Evolutionary conservation across 1,140 invertebrate species (phyloP).

Genomic region (Dendroctonus ponderosae): DNA sequence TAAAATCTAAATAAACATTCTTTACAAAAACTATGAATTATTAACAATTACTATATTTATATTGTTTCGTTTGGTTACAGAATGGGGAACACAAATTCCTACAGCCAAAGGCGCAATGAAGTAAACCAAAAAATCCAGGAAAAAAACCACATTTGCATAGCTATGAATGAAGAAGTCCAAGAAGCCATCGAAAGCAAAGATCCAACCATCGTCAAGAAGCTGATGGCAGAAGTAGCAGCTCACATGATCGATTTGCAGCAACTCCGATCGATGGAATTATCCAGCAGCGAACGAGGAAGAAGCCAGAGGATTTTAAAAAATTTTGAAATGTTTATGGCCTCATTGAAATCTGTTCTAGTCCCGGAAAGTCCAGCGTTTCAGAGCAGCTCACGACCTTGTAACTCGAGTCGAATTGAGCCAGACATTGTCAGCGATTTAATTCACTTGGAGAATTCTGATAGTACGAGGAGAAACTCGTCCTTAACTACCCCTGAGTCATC

Average conservation of each 20-base stretch:
- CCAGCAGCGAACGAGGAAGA: conserved; percentile 4
- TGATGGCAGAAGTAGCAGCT: conserved; percentile 11
- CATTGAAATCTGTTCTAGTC: conserved; percentile 10
- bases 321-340: conserved; percentile 21
- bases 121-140: conserved; percentile 10
- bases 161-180: conserved; percentile 14
- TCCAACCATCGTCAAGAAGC: neutral
- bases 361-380: too few relatives aligned
- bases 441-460: neutral
- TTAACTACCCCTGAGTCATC: too few relatives aligned
- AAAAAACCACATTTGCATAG: conserved; percentile 17
- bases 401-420: neutral
- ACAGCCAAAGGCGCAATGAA: neutral
- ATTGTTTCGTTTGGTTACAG: neutral
- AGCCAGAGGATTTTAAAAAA: conserved; percentile 4
- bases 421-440: conserved; percentile 11
- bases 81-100: neutral
- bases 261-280: neutral
- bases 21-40: too few relatives aligned
- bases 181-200: conserved; percentile 1
- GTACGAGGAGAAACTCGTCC: too few relatives aligned
- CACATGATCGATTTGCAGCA: conserved; percentile 23
- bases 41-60: too few relatives aligned
- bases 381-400: too few relatives aligned
- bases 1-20: too few relatives aligned